Evolutionary conservation across 2,888 invertebrate genomes (phyloP).

Genomic region (Scaptomyza cyrtandrae): DNA sequence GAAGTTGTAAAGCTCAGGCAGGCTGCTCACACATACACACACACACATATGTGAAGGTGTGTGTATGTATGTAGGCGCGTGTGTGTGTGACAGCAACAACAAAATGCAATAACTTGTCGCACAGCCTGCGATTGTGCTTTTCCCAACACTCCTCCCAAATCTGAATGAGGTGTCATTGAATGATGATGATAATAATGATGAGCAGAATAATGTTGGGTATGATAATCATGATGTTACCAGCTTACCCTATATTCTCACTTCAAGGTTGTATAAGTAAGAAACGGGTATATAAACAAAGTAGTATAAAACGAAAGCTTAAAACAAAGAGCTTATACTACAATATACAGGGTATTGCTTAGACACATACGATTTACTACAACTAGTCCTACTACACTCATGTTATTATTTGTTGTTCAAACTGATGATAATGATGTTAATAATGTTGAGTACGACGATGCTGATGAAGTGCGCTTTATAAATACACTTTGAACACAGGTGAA

Average conservation of each 20-base stretch:
- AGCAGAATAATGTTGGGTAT: slow-evolving; percentile 7
- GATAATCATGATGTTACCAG: neutral
- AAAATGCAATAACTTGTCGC: slow-evolving; percentile 72
- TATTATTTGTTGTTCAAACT: neutral
- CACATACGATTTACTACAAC: neutral
- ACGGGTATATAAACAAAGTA: no score
- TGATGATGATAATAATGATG: slow-evolving; percentile 7
- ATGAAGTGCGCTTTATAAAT: slow-evolving; percentile 56
- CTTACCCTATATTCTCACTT: neutral
- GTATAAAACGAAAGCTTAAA: no score
- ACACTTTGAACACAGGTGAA: slow-evolving; percentile 61
- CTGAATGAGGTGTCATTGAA: slow-evolving; percentile 56
- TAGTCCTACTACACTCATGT: neutral
- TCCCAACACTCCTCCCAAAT: neutral
- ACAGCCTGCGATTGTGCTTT: slow-evolving; percentile 20
- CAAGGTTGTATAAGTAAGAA: no score
- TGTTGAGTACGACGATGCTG: slow-evolving; percentile 14
- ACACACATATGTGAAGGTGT: slow-evolving; percentile 3
- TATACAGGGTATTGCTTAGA: neutral
- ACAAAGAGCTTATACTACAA: no score
- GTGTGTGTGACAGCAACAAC: slow-evolving; percentile 40
- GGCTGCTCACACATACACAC: slow-evolving; percentile 19
- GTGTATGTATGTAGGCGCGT: slow-evolving; percentile 9
- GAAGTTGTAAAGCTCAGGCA: slow-evolving; percentile 79
- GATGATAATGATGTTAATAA: slow-evolving; percentile 10